Evolutionary conservation across 2,113 vertebrate species (phyloP).

Genomic region (Lophura nycthemera): DNA sequence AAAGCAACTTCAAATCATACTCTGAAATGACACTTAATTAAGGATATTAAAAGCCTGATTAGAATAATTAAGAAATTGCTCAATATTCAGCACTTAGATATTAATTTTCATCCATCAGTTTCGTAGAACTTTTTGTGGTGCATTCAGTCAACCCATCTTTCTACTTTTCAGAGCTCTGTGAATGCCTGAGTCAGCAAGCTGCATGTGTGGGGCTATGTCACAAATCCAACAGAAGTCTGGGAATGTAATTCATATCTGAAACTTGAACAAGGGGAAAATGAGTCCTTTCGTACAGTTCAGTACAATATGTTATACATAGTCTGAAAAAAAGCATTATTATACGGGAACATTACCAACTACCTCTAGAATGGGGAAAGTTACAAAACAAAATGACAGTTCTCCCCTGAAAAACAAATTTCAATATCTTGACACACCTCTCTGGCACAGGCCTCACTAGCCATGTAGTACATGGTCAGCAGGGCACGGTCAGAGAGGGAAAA

Average conservation of each 20-base stretch:
- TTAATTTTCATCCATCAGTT: not conserved
- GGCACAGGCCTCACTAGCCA: not conserved
- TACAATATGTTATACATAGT: not conserved
- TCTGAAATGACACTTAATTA: not conserved
- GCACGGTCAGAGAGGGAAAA: not conserved
- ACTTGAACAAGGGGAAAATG: not conserved
- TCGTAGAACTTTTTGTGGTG: not conserved
- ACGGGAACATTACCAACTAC: not conserved
- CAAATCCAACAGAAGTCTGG: not conserved
- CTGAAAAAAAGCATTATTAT: not conserved
- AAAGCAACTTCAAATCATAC: not conserved
- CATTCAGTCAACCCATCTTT: not conserved
- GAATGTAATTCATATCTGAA: not conserved
- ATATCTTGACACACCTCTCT: not conserved
- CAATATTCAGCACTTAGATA: not conserved
- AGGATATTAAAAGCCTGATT: not conserved
- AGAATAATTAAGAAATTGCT: not conserved
- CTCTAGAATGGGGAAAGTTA: not conserved
- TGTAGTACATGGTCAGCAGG: not conserved
- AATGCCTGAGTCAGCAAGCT: not conserved
- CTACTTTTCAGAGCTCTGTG: not conserved
- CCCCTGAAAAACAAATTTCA: not conserved
- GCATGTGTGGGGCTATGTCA: not conserved
- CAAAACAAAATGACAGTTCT: fast-evolving
- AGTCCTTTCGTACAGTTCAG: not conserved